phyloP scores from a whole-genome alignment of 2,888 invertebrate genomes.

The Iselma pallidipennis region DNA sequence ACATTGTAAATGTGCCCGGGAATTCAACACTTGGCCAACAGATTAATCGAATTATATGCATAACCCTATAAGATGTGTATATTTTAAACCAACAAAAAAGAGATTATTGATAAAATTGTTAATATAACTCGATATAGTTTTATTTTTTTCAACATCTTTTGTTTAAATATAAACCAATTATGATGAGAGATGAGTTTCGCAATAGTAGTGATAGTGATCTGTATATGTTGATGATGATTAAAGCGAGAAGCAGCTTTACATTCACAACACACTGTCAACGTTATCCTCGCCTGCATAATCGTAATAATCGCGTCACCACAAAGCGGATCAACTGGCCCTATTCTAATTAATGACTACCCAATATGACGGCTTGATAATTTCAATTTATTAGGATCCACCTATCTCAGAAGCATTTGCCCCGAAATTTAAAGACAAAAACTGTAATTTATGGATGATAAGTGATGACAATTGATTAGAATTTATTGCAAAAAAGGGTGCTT shows the following conservation, averaged over 20 bases:
- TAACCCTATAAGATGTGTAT: slow-evolving; percentile 10
- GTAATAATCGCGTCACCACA: slow-evolving; percentile 45
- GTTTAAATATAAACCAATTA: neutral
- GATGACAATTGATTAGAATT: slow-evolving; percentile 14
- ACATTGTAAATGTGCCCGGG: slow-evolving; percentile 24
- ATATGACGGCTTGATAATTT: slow-evolving; percentile 47
- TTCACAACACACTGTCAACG: slow-evolving; percentile 30
- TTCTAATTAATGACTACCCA: slow-evolving; percentile 49
- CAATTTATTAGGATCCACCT: slow-evolving; percentile 34
- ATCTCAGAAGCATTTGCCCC: slow-evolving; percentile 20
- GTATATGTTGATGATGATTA: slow-evolving; percentile 10
- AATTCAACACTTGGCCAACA: slow-evolving; percentile 41
- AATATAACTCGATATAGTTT: no score
- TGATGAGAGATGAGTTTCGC: neutral
- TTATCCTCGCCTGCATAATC: slow-evolving; percentile 35
- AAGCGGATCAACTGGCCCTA: slow-evolving; percentile 43
- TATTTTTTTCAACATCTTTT: neutral
- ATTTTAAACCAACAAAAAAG: no score
- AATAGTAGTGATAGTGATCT: neutral
- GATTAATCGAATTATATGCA: slow-evolving; percentile 35
- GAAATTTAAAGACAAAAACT: slow-evolving; percentile 11
- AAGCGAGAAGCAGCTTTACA: slow-evolving; percentile 29
- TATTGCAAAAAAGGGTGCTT: slow-evolving; percentile 1
- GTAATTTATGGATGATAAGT: slow-evolving; percentile 19
- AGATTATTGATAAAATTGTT: no score